A percentile compares a stretch with the other conserved stretches of the same genome.
Evolutionary conservation across 2,888 invertebrate genomes (phyloP).

Genomic region (Leistus spinibarbis): DNA sequence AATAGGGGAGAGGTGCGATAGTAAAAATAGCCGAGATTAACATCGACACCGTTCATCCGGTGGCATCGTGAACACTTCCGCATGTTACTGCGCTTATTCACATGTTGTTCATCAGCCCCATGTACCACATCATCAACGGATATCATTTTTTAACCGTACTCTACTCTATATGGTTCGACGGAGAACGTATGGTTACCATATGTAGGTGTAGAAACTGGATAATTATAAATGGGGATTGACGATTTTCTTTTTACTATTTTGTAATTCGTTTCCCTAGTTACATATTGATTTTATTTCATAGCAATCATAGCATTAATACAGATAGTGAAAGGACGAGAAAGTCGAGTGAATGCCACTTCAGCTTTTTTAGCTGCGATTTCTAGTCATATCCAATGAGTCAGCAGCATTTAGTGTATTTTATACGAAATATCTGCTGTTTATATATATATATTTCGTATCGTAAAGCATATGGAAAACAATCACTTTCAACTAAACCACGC

Average conservation of each 20-base stretch:
- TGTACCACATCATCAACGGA: neutral
- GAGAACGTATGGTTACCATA: conserved; percentile 21
- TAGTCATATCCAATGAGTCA: too few relatives aligned
- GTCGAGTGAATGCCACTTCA: too few relatives aligned
- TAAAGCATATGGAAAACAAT: neutral
- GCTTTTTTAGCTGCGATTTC: too few relatives aligned
- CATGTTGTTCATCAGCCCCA: neutral
- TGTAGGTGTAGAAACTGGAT: conserved; percentile 17
- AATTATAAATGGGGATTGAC: conserved; percentile 9
- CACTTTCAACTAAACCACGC: neutral
- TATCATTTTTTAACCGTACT: neutral
- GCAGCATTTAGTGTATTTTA: too few relatives aligned
- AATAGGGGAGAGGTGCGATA: neutral
- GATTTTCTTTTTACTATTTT: too few relatives aligned
- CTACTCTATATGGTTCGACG: neutral
- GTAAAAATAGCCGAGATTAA: conserved; percentile 18
- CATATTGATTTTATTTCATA: too few relatives aligned
- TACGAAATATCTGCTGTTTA: too few relatives aligned
- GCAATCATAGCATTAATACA: too few relatives aligned
- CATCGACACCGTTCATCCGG: conserved; percentile 30
- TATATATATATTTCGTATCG: too few relatives aligned
- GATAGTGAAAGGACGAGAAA: too few relatives aligned
- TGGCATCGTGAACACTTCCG: conserved; percentile 7
- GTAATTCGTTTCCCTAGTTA: too few relatives aligned
- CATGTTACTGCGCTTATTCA: too few relatives aligned